Evolutionary conservation across 2,113 vertebrate genomes (phyloP).

Genomic region (Elephas maximus): DNA sequence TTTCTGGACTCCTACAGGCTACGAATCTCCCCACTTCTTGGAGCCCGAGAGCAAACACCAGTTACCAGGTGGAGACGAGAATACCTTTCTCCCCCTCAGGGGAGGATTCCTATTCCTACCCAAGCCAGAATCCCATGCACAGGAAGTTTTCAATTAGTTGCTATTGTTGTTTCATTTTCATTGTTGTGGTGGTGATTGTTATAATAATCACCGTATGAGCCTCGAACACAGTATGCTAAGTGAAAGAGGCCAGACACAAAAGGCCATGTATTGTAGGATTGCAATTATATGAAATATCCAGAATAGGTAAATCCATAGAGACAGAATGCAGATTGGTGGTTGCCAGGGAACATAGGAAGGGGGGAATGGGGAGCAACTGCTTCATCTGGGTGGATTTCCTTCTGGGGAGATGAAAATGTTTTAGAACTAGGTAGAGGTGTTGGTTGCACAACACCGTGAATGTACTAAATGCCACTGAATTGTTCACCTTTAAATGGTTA

Average conservation of each 20-base stretch:
- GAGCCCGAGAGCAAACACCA: not conserved
- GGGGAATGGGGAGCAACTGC: too few species aligned
- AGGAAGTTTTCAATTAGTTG: accelerated
- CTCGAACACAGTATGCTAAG: not conserved
- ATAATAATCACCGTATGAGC: not conserved
- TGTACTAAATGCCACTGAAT: too few species aligned
- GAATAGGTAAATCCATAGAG: too few species aligned
- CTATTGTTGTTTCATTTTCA: not conserved
- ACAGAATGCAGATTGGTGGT: too few species aligned
- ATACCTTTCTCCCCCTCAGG: accelerated
- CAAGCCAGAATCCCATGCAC: accelerated
- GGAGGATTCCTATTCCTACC: accelerated
- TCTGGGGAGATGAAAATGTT: not conserved
- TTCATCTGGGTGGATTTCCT: too few species aligned
- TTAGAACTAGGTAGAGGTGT: not conserved
- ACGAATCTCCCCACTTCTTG: not conserved
- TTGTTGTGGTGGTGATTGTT: not conserved
- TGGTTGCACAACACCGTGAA: too few species aligned
- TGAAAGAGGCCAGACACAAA: not conserved
- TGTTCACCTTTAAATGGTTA: not conserved
- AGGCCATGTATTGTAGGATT: too few species aligned
- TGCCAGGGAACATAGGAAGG: too few species aligned
- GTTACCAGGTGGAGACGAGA: accelerated
- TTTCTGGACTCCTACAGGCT: accelerated
- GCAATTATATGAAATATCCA: not conserved